Evolutionary conservation across 2,888 invertebrate species (phyloP).

Genomic region (Metellina segmentata): DNA sequence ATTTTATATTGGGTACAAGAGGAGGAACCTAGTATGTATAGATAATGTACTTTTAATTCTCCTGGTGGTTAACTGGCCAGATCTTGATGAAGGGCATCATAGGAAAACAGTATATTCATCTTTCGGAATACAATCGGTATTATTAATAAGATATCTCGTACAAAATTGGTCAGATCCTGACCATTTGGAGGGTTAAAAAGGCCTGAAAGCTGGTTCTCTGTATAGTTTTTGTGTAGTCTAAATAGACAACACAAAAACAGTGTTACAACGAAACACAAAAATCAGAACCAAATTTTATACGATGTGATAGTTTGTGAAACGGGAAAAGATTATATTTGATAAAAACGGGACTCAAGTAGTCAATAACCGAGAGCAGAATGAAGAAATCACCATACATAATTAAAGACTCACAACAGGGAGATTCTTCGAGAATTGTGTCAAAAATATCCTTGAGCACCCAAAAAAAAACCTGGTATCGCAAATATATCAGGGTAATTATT

Average conservation of each 20-base stretch:
- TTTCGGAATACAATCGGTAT: too few species aligned
- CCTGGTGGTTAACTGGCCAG: too few species aligned
- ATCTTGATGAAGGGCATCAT: too few species aligned
- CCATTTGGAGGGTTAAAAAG: too few species aligned
- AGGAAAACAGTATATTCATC: too few species aligned
- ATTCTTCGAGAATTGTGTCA: neutral
- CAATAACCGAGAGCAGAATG: neutral
- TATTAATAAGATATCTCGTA: too few species aligned
- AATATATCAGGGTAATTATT: neutral
- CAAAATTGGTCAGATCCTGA: too few species aligned
- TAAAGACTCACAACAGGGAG: neutral
- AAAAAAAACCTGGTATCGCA: neutral
- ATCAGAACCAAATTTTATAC: neutral
- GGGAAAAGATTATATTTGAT: neutral
- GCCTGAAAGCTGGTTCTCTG: too few species aligned
- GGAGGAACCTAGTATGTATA: too few species aligned
- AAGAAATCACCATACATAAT: neutral
- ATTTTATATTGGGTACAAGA: too few species aligned
- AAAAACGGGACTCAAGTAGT: neutral
- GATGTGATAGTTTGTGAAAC: neutral
- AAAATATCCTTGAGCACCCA: neutral
- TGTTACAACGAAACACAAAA: neutral
- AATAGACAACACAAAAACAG: neutral
- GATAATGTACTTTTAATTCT: too few species aligned
- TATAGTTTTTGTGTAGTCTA: too few species aligned